Evolutionary conservation across 2,888 invertebrate genomes (phyloP).

Genomic region (Eupithecia exiguata): DNA sequence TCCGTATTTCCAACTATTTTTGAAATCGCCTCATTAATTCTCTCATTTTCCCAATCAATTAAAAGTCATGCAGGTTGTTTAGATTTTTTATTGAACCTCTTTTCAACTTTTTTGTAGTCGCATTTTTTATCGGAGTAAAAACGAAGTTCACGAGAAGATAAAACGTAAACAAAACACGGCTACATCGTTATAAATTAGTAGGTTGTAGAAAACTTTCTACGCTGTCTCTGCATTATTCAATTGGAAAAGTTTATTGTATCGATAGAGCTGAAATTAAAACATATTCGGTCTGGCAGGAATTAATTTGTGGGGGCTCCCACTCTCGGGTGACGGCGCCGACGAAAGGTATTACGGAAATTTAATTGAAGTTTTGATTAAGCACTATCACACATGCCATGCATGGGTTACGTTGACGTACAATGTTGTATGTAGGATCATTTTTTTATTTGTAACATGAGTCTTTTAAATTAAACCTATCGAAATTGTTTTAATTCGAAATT

Average conservation of each 20-base stretch:
- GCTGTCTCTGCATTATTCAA: not conserved
- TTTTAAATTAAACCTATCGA: not conserved
- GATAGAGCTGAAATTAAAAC: slow-evolving; percentile 59
- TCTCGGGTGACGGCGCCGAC: slow-evolving; percentile 62
- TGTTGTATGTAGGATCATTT: not conserved
- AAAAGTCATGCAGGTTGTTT: not conserved
- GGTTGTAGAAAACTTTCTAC: not conserved
- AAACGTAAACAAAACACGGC: not conserved
- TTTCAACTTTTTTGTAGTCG: not conserved
- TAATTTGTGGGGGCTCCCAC: slow-evolving; percentile 63
- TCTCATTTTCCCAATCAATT: not conserved
- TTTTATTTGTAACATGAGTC: not conserved
- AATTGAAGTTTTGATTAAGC: slow-evolving; percentile 81
- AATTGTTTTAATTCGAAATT: not conserved
- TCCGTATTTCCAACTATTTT: not conserved
- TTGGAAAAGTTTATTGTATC: not conserved
- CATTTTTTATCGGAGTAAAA: not conserved
- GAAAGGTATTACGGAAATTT: slow-evolving; percentile 79
- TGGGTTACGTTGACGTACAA: slow-evolving; percentile 43
- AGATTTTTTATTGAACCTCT: not conserved
- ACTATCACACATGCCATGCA: slow-evolving; percentile 64
- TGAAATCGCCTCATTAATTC: not conserved
- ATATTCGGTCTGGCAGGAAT: slow-evolving; percentile 65
- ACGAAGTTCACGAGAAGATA: not conserved
- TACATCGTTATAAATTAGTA: not conserved